Conservation (phyloP, 2,888 invertebrate species). For the Pantelozetes paolii region DNA sequence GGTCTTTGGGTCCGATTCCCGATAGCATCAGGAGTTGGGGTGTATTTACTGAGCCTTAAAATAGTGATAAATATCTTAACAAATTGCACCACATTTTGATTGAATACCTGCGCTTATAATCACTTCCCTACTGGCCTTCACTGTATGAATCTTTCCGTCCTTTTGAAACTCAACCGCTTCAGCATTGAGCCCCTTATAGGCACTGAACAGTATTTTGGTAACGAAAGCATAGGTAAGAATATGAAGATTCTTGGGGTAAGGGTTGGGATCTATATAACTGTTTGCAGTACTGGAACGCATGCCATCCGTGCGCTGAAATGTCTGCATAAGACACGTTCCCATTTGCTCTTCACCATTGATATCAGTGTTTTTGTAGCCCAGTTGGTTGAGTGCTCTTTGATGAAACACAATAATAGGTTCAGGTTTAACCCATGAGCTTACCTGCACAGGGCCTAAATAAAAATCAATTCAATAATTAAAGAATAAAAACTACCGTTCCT, state of each 20-base stretch:
- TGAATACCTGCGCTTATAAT: not conserved
- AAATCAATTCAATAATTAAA: too few species aligned
- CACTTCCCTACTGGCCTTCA: not conserved
- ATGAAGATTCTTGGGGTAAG: not conserved
- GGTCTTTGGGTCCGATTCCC: slow-evolving; percentile 5
- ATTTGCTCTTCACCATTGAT: not conserved
- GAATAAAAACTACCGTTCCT: too few species aligned
- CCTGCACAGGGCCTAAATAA: not conserved
- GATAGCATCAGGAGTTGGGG: slow-evolving; percentile 18
- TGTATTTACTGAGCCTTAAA: not conserved
- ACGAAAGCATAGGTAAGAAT: not conserved
- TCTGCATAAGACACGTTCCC: not conserved
- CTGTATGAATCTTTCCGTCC: not conserved
- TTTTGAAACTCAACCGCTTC: not conserved
- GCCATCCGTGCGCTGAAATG: not conserved
- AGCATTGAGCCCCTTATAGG: not conserved
- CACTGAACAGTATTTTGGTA: not conserved
- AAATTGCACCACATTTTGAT: not conserved
- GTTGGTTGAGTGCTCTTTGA: not conserved
- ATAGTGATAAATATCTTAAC: not conserved
- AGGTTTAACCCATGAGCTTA: not conserved
- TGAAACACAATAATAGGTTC: not conserved
- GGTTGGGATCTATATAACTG: not conserved
- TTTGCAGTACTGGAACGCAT: not conserved
- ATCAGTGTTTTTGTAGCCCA: not conserved